phyloP scores from a whole-genome alignment of 2,797 vertebrate species.

The Chloroceryle inda region DNA sequence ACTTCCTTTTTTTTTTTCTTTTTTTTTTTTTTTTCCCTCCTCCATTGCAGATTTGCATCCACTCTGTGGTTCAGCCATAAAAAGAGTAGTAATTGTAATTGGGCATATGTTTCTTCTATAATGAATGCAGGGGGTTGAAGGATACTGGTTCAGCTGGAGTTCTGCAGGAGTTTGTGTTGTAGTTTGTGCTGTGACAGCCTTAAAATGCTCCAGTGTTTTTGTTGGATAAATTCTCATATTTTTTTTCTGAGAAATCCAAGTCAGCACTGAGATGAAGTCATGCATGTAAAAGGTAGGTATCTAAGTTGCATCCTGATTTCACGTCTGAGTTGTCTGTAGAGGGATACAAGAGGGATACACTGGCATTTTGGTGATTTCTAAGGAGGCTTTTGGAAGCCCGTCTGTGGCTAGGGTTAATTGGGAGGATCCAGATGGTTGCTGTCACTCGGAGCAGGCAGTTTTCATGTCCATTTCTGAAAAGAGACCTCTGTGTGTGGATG shows the following conservation, averaged over 20 bases:
- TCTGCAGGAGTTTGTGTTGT: background rate
- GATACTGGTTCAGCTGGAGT: background rate
- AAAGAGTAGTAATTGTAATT: background rate
- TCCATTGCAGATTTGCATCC: background rate
- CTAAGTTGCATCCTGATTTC: background rate
- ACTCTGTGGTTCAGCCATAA: background rate
- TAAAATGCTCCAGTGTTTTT: background rate
- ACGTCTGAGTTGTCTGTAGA: rapidly evolving
- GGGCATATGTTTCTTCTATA: background rate
- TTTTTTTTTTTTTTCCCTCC: rapidly evolving
- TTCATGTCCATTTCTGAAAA: background rate
- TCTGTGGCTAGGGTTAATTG: rapidly evolving
- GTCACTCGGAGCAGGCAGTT: background rate
- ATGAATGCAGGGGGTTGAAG: background rate
- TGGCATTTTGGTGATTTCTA: background rate
- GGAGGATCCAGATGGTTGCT: background rate
- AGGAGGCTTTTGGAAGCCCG: background rate
- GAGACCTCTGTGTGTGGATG: background rate
- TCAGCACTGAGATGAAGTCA: background rate
- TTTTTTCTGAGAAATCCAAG: background rate
- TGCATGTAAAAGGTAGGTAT: background rate
- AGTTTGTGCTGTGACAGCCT: background rate
- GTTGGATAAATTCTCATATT: background rate
- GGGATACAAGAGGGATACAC: background rate
- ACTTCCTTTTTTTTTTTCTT: background rate